phyloP scores from a whole-genome alignment of 2,888 invertebrate genomes.

The Xestia rhomboidea region DNA sequence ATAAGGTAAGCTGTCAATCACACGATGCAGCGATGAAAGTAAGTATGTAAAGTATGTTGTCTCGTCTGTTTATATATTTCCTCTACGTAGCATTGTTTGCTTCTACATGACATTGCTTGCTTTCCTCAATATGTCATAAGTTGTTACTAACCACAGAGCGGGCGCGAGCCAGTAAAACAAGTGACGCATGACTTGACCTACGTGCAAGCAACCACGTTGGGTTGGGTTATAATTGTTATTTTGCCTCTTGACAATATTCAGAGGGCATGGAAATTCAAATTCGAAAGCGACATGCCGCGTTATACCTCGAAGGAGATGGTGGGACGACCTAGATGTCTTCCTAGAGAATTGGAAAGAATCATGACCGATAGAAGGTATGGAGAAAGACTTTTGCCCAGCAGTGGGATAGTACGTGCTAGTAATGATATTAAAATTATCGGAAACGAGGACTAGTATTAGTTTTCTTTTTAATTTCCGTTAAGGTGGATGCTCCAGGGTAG shows the following conservation, averaged over 20 bases:
- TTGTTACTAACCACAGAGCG: neutral
- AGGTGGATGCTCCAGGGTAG: too few relatives aligned
- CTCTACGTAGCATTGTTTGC: neutral
- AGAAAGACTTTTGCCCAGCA: neutral
- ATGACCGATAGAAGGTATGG: neutral
- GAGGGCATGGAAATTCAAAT: too few relatives aligned
- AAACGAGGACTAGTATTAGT: neutral
- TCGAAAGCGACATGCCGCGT: neutral
- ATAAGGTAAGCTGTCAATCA: neutral
- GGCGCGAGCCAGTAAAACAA: neutral
- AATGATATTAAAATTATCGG: neutral
- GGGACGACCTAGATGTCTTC: neutral
- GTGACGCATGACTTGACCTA: slow-evolving; percentile 31
- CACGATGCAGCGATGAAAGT: neutral
- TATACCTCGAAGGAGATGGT: neutral
- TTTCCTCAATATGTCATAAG: neutral
- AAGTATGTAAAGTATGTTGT: neutral
- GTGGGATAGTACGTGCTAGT: neutral
- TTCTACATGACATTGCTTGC: slow-evolving; percentile 2
- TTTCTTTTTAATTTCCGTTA: neutral
- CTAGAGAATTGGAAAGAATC: neutral
- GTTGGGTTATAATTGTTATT: neutral
- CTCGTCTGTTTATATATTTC: neutral
- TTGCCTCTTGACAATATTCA: neutral
- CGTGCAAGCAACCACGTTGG: slow-evolving; percentile 14